These are phyloP conservation scores for Malurus leucopterus DNA, from an alignment of 2,797 vertebrate genomes.

Conservation along the genomic window DNA sequence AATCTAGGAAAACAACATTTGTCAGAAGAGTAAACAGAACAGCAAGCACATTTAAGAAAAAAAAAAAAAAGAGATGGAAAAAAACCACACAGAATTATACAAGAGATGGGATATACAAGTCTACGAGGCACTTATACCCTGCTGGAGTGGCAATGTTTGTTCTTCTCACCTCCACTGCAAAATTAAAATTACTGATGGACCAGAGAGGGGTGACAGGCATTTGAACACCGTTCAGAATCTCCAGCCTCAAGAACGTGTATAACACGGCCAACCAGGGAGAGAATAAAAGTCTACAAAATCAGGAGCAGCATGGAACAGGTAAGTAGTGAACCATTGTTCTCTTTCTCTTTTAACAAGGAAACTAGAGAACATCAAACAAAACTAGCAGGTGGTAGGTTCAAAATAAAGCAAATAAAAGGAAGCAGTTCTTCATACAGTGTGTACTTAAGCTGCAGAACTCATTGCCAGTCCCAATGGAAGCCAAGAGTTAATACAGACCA, in stretches of 20 bases:
- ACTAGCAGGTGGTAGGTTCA: constrained; percentile 60
- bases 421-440: constrained; percentile 55
- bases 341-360: constrained; percentile 38
- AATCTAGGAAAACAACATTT: not conserved
- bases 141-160: not conserved
- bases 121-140: not conserved
- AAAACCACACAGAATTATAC: not conserved
- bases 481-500: constrained; percentile 34
- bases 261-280: not conserved
- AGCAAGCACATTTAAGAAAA: not conserved
- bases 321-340: constrained; percentile 17
- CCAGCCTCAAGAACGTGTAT: not conserved
- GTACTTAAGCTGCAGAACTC: constrained; percentile 54
- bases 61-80: not conserved
- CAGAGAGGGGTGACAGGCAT: not conserved
- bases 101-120: not conserved
- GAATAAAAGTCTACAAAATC: not conserved
- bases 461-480: constrained; percentile 27
- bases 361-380: constrained; percentile 65
- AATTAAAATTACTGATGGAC: not conserved
- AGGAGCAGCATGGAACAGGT: not conserved
- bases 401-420: constrained; percentile 65
- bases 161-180: not conserved
- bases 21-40: not conserved
- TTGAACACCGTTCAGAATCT: not conserved